These are phyloP conservation scores for Pinctada fucata DNA, from an alignment of 2,888 invertebrate genomes.

Conservation along the genomic window DNA sequence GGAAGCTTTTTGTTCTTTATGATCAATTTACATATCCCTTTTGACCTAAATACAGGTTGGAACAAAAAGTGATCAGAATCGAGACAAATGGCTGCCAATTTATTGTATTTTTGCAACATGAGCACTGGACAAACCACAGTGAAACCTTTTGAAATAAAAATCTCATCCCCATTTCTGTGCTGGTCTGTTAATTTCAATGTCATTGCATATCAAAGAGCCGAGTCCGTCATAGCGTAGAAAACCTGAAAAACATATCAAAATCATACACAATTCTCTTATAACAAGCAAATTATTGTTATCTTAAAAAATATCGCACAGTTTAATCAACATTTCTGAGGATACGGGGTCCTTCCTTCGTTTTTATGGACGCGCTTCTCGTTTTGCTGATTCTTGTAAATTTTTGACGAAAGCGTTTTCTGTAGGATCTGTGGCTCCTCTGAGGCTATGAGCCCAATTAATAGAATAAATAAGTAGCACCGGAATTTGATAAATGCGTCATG, in stretches of 20 bases:
- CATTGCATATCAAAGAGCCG: neutral
- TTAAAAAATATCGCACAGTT: constrained; percentile 23
- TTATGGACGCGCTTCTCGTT: constrained; percentile 31
- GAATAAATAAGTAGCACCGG: constrained; percentile 28
- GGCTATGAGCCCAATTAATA: constrained; percentile 38
- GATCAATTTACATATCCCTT: no score
- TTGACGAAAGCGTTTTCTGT: constrained; percentile 33
- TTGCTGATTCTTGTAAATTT: constrained; percentile 28
- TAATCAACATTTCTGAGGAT: constrained; percentile 25
- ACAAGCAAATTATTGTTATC: constrained; percentile 13
- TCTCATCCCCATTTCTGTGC: neutral
- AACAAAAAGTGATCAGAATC: neutral
- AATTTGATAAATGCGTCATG: constrained; percentile 34
- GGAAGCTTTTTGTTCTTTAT: no score
- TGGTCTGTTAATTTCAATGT: neutral
- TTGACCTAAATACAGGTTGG: no score
- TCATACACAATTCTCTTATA: constrained; percentile 16
- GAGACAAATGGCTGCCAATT: neutral
- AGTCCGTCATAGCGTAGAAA: neutral
- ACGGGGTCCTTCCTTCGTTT: constrained; percentile 25
- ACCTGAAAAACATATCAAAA: constrained; percentile 19
- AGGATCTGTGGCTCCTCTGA: constrained; percentile 26
- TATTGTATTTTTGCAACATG: neutral
- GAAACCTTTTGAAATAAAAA: neutral
- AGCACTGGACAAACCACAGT: neutral